Evolutionary conservation across 2,888 invertebrate genomes (phyloP).

Genomic region (Caenorhabditis imperialis): DNA sequence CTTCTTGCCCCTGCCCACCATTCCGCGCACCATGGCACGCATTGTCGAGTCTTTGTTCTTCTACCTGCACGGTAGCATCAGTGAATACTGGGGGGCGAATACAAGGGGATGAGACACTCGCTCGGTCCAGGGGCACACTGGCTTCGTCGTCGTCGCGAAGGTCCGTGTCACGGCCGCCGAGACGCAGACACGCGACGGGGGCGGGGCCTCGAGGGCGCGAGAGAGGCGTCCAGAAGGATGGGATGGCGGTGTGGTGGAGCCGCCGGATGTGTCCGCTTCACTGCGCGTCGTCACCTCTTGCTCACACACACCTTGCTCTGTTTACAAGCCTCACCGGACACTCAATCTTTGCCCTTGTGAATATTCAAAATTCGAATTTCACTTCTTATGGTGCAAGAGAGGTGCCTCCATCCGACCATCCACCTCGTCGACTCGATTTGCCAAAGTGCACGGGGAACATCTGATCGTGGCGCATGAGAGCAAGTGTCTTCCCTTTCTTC

Average conservation of each 20-base stretch:
- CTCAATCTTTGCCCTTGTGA: no score
- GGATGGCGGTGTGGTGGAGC: constrained; percentile 19
- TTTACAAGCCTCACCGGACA: background rate
- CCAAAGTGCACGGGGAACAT: background rate
- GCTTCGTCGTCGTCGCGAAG: constrained; percentile 5
- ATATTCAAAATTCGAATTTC: no score
- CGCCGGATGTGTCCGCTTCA: constrained; percentile 46
- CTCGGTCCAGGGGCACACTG: constrained; percentile 17
- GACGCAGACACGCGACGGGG: constrained; percentile 23
- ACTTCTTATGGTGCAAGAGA: no score
- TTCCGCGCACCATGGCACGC: constrained; percentile 49
- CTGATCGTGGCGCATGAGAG: background rate
- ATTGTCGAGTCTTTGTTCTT: no score
- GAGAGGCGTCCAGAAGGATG: constrained; percentile 5
- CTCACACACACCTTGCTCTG: constrained; percentile 7
- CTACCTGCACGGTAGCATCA: constrained; percentile 10
- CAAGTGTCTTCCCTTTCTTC: constrained; percentile 8
- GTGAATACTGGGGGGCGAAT: background rate
- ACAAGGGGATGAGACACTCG: constrained; percentile 9
- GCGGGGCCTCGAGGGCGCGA: constrained; percentile 11
- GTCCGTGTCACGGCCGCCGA: constrained; percentile 31
- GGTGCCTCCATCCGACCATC: background rate
- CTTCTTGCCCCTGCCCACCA: constrained; percentile 50
- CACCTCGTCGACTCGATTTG: background rate
- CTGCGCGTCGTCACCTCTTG: constrained; percentile 25